Evolutionary conservation across 2,797 vertebrate species (phyloP), one percentile per base, ranked within the genome.

Genomic region (Onychomys torridus): DNA sequence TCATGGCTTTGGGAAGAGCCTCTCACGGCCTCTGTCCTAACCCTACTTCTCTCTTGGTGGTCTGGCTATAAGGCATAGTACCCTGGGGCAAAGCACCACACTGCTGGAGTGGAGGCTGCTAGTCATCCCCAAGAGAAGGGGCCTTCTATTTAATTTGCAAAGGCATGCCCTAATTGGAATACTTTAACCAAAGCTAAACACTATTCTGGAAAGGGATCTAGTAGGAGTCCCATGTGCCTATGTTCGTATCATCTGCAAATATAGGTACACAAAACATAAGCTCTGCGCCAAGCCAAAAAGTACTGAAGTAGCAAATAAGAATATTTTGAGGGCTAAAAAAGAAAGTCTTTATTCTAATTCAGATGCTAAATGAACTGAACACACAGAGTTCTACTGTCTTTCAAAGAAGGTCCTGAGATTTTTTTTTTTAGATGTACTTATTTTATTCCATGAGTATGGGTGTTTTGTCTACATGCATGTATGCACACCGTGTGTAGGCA

Each of bases 131-230:
- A 43, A 52, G 59, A 83, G 85, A 76, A 94, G 34, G 90, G 63
- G 49, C 21, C 93, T 76, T 67, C 59, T 94, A 76, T 84, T 96
- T 95, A 79, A 96, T 76, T 96, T 93, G 81, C 90, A 97, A 97
- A 93, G 94, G 59, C 76, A 43, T 91, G 63, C 40, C 52, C 90
- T 81, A 91, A 94, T 89, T 97, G 90, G 88, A 78, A 94, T 92
- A 89, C 92, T 96, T 91, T 95, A 92, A 92, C 94, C 78, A 96
- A 95, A 97, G 95, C 59, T 96, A 96, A 97, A 96, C 76, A 96
- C n/a, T 92, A 49, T 59, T 29, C 65, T 52, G 84, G 83, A 90
- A 89, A 96, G 69, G 55, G 91, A 96, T 69, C 57, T 92, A 84
- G 92, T n/a, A 43, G 59, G 43, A 90, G 94, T 94, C 59, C 89